Evolutionary conservation across 2,888 invertebrate genomes (phyloP).

Genomic region (Stenichneumon culpator): DNA sequence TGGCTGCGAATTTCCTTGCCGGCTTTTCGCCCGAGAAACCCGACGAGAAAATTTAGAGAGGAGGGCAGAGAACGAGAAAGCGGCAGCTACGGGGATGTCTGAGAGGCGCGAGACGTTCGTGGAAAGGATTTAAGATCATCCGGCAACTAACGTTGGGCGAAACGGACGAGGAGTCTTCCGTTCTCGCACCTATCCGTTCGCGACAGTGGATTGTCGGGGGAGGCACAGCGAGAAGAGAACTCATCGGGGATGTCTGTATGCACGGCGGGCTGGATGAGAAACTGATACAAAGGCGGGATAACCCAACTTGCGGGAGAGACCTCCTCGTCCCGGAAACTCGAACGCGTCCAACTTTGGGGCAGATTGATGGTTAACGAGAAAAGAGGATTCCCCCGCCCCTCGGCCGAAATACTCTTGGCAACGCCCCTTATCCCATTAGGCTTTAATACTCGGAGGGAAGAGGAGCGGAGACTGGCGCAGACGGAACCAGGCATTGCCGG

Average conservation of each 20-base stretch:
- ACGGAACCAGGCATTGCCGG: constrained; percentile 8
- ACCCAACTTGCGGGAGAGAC: background rate
- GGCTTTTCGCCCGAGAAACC: background rate
- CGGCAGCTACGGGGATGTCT: no score
- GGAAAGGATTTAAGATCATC: no score
- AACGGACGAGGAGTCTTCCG: constrained; percentile 15
- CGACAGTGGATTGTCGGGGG: background rate
- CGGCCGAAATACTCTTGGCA: constrained; percentile 1
- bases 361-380: constrained; percentile 55
- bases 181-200: background rate
- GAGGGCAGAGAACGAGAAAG: background rate
- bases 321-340: constrained; percentile 37
- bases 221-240: background rate
- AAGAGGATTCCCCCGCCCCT: constrained; percentile 15
- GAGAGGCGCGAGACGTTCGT: no score
- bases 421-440: constrained; percentile 49
- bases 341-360: constrained; percentile 40
- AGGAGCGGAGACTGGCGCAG: background rate
- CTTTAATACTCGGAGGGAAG: background rate
- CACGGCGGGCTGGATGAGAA: background rate
- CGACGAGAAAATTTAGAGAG: background rate
- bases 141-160: background rate
- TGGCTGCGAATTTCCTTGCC: constrained; percentile 13
- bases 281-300: background rate
- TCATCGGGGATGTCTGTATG: no score